Evolutionary conservation across 1,140 invertebrate genomes (phyloP), one percentile per base, ranked within the genome.

Genomic region (Drosophila nikananu): DNA sequence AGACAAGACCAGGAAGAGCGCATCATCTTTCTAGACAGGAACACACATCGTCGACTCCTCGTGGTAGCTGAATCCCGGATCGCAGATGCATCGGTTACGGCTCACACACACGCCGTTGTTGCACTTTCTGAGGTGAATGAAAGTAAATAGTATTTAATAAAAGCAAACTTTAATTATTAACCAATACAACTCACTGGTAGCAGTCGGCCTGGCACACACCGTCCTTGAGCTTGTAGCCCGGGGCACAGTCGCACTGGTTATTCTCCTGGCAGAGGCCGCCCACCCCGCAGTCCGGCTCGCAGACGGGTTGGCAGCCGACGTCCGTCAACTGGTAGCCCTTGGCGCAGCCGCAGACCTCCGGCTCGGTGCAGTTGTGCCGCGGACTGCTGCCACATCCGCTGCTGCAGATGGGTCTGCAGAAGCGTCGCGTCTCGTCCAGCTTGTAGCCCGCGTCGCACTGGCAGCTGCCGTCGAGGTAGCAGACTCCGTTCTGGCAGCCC

Each of bases 371-470:
- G 66, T 93, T 93, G 52, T 92, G 87, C 0, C 82, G 57, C 5
- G 58, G 58, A 61, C 82, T 92, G 27, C 25, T 74, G 30, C 77
- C 86, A 65, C 94, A 95, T 3, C 72, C 77, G 8, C 81, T 79
- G 23, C 87, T 81, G 72, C 94, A 95, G 19, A 92, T 82, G 13
- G 94, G 94, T 25, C 86, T 73, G 71, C 94, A 95, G 46, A 86
- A 93, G 60, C 91, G 84, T 0, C 86, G 73, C 64, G 94, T 93
- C 41, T 86, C 74, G 70, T 96, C 94, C 61, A 95, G 83, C 41
- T 93, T 94, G 86, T 94, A 96, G 5, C 96, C 96, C 8, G 93
- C 86, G 61, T 94, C 94, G 83, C 96, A 97, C 5, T 94, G 92
- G 84, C 96, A 95, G 2, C 91, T 81, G 17, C 92, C 83, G 4